Evolutionary conservation across 2,888 invertebrate species (phyloP), one percentile per base, ranked within the genome.

Genomic region (Hypomecis punctinalis): DNA sequence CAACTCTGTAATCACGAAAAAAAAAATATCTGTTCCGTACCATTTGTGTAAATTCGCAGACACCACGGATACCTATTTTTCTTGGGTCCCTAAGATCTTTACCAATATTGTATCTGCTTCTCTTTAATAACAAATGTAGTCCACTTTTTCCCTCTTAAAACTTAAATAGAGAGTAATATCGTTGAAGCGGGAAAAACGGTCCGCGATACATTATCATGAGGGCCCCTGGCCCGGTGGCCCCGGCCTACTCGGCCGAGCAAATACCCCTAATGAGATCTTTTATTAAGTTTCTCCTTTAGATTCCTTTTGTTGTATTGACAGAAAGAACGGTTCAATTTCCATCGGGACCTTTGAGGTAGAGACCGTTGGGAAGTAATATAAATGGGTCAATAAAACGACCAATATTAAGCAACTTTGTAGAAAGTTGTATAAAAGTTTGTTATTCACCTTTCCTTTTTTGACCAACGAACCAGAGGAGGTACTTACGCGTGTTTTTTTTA

Each of bases 211-310:
- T 71, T 73, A 67, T 66, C 70, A 63, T 73, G 61, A 55, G 69
- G 53, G 64, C 56, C 53, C 66, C 69, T 71, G 67, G 37, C 11
- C 5, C n/a, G 7, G 5, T 9, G 10, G 55, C 55, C 63, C 11
- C 47, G 36, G 53, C 64, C 58, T 68, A 58, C 68, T 75, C 54
- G 54, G 52, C 63, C 69, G 63, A 64, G 69, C 62, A 70, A 73
- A 75, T 69, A 63, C 62, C 40, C 66, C 67, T 77, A 77, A 77
- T 71, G 72, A 75, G 69, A 52, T 70, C 53, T 60, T 69, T 67
- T 61, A 69, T 67, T 66, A 61, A 47, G 67, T 66, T 66, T 66
- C 56, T 54, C 54, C 59, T 65, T 62, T 62, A 57, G 52, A 59
- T 67, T 61, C 63, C 55, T 65, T 67, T 68, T 63, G 52, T 61